Base-by-base conservation (phyloP, 2,888 invertebrate genomes). In the Monochamus alternatus region DNA sequence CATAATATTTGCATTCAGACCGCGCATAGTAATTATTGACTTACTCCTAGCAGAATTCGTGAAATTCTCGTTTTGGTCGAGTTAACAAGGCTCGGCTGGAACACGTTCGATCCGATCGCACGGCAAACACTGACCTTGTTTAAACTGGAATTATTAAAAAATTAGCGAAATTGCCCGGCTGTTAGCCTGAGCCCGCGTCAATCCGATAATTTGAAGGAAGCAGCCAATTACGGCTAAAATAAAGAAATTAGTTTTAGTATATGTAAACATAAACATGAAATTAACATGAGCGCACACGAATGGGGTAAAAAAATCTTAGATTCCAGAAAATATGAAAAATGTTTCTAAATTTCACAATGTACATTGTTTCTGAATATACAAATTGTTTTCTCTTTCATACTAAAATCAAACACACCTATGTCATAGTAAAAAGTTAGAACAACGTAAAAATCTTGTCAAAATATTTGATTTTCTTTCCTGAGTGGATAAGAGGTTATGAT, bases 131-230 rank as follows among this genome's bases (percentile, higher is more conserved):
- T 60, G 73, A 73, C 62, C 73, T 73, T 60, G 73, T 66, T 58
- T 73, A 60, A 60, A 60, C 51, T 66, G 59, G 66, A 38, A 32
- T 52, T 51, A 66, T 66, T 66, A 66, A 67, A 73, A 73, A 66
- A 73, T 51, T 66, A 66, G 73, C 38, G 59, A 51, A 66, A 66
- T 59, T 66, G 59, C 31, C 55, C 59, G n/a, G 32, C 52, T 12
- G 12, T 58, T 30, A 14, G 64, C 14, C 47, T 8, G 30, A 51
- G 64, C 64, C 64, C 47, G 44, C 66, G 60, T 66, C 66, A 66
- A 66, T 60, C 38, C 59, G 65, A 73, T 66, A 60, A 73, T 73
- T 72, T 55, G 73, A 44, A 47, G 73, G 73, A 66, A 73, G 66
- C 43, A 31, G 38, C 51, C 66, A 59, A 72, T 72, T 72, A 59